Conservation (phyloP, 2,797 vertebrate genomes). For the Hippopotamyrus pictus region DNA sequence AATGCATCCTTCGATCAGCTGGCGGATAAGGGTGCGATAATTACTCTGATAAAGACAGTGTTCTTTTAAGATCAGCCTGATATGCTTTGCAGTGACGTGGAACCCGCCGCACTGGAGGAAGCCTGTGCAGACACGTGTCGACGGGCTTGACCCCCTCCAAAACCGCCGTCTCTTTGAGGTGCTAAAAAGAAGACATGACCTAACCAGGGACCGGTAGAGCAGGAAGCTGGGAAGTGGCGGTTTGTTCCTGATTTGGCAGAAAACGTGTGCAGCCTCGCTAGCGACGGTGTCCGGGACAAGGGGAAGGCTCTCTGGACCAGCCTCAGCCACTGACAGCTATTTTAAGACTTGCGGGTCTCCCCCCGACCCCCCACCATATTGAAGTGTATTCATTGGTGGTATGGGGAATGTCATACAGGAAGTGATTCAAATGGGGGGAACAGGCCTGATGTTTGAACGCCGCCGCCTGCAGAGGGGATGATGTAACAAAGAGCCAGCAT, state of each 20-base stretch:
- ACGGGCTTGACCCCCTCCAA: conserved; percentile 4
- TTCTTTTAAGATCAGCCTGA: background rate
- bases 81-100: background rate
- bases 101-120: background rate
- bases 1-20: background rate
- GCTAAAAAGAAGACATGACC: background rate
- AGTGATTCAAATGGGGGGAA: conserved; percentile 53
- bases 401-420: conserved; percentile 50
- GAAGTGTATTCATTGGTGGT: conserved; percentile 51
- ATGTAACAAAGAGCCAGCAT: conserved; percentile 48
- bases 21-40: background rate
- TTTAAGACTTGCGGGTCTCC: conserved; percentile 47
- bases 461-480: conserved; percentile 27
- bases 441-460: conserved; percentile 28
- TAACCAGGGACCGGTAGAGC: background rate
- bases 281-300: conserved; percentile 30
- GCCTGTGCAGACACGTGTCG: conserved; percentile 33
- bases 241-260: background rate
- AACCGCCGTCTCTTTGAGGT: background rate
- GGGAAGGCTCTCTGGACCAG: conserved; percentile 39
- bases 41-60: background rate
- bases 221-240: background rate
- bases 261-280: background rate
- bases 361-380: conserved; percentile 8
- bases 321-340: conserved; percentile 41